These are phyloP conservation scores for Charaxes varanes DNA, from an alignment of 1,140 invertebrate species.

Conservation along the genomic window DNA sequence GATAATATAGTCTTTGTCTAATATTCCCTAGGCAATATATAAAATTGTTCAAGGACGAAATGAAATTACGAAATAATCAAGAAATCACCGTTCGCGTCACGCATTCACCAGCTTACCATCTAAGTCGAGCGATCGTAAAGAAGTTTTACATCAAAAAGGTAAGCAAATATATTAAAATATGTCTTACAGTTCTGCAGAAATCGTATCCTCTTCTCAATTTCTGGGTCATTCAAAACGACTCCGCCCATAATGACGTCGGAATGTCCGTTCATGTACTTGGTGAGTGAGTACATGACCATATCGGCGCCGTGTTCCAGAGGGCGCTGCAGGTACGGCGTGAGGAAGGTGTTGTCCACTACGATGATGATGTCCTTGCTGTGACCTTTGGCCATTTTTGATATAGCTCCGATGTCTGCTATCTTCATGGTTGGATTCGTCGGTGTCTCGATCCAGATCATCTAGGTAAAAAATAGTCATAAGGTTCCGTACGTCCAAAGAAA, in stretches of 20 bases:
- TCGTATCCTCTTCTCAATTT: slow-evolving; percentile 81
- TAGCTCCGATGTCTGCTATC: slow-evolving; percentile 89
- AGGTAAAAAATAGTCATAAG: slow-evolving; percentile 26
- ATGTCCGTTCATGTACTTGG: slow-evolving; percentile 99
- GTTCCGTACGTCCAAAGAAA: too few relatives aligned
- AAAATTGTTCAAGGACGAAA: too few relatives aligned
- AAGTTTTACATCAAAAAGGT: too few relatives aligned
- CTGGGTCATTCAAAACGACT: slow-evolving; percentile 83
- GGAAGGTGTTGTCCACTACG: slow-evolving; percentile 98
- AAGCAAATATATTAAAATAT: too few relatives aligned
- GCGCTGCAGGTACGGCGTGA: slow-evolving; percentile 95
- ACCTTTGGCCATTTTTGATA: slow-evolving; percentile 80
- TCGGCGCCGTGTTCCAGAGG: slow-evolving; percentile 95
- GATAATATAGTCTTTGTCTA: too few relatives aligned
- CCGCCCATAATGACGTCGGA: slow-evolving; percentile 98
- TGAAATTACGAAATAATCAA: too few relatives aligned
- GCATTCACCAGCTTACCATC: too few relatives aligned
- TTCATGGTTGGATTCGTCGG: slow-evolving; percentile 98
- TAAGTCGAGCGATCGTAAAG: too few relatives aligned
- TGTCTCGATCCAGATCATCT: slow-evolving; percentile 97
- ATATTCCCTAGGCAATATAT: too few relatives aligned
- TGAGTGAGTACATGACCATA: slow-evolving; percentile 93
- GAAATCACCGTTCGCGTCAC: too few relatives aligned
- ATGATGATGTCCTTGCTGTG: slow-evolving; percentile 80
- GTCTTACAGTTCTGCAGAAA: slow-evolving; percentile 92